Evolutionary conservation across 1,140 invertebrate species (phyloP).

Genomic region (Papilio polyxenes): DNA sequence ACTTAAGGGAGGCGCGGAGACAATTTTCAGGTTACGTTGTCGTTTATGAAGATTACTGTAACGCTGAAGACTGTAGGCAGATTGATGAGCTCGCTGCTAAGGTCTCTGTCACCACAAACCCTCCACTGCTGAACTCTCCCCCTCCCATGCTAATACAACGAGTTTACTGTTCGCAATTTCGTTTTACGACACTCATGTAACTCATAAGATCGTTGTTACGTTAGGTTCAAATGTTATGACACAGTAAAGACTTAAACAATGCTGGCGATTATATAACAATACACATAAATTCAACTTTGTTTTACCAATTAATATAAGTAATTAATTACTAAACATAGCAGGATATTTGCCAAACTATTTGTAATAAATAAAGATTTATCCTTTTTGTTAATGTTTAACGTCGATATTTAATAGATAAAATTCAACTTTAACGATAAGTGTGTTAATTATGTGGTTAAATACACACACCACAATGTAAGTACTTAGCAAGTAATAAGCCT

Average conservation of each 20-base stretch:
- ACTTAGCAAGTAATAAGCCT: background rate
- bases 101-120: background rate
- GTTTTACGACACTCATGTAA: constrained; percentile 24
- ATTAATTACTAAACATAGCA: no score
- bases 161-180: constrained; percentile 32
- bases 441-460: no score
- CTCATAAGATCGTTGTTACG: constrained; percentile 2
- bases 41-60: constrained; percentile 56
- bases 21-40: constrained; percentile 39
- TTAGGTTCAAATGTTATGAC: background rate
- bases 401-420: no score
- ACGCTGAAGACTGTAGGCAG: constrained; percentile 40
- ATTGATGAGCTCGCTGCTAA: constrained; percentile 32
- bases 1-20: background rate
- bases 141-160: constrained; percentile 4
- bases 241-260: background rate
- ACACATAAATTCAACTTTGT: background rate
- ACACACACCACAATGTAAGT: no score
- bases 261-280: background rate
- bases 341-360: no score
- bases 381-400: no score
- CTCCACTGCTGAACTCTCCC: background rate
- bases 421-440: no score
- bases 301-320: background rate
- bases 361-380: no score